phyloP scores from a whole-genome alignment of 1,140 invertebrate species.

The Andrena cerasifolii region DNA sequence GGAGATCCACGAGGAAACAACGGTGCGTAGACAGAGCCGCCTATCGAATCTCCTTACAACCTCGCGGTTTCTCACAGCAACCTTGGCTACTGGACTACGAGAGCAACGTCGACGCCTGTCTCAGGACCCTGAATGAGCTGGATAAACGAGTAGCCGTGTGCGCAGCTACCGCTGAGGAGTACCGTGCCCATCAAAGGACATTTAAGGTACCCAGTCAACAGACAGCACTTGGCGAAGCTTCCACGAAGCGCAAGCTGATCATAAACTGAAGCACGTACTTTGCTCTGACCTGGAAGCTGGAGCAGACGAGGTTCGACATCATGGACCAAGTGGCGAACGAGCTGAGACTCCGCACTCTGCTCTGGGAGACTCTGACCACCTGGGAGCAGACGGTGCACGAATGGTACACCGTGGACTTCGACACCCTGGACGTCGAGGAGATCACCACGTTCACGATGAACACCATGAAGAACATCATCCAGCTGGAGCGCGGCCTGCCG shows the following conservation, averaged over 20 bases:
- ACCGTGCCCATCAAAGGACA: constrained; percentile 86
- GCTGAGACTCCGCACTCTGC: constrained; percentile 88
- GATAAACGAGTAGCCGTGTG: constrained; percentile 84
- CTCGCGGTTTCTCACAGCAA: constrained; percentile 81
- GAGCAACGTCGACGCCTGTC: constrained; percentile 86
- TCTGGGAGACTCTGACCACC: constrained; percentile 89
- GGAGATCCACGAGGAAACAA: constrained; percentile 85
- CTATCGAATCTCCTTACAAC: neutral
- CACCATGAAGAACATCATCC: constrained; percentile 88
- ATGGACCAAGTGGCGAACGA: constrained; percentile 90
- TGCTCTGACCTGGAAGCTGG: constrained; percentile 85
- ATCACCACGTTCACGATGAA: constrained; percentile 86
- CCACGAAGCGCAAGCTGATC: too few species aligned
- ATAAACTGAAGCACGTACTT: too few species aligned
- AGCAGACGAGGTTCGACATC: constrained; percentile 90
- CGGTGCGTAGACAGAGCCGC: constrained; percentile 72
- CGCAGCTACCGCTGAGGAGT: constrained; percentile 86
- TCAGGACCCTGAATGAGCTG: constrained; percentile 85
- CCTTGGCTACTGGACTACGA: constrained; percentile 88
- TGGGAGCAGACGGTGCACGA: constrained; percentile 86
- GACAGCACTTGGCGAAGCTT: neutral
- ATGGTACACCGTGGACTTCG: constrained; percentile 87
- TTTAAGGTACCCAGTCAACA: constrained; percentile 83
- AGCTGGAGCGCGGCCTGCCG: constrained; percentile 90
- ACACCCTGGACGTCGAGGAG: constrained; percentile 87